A percentile compares a stretch with the other conserved stretches of the same genome.
phyloP scores from a whole-genome alignment of 2,888 invertebrate species.

The Scaptomyza cyrtandrae region DNA sequence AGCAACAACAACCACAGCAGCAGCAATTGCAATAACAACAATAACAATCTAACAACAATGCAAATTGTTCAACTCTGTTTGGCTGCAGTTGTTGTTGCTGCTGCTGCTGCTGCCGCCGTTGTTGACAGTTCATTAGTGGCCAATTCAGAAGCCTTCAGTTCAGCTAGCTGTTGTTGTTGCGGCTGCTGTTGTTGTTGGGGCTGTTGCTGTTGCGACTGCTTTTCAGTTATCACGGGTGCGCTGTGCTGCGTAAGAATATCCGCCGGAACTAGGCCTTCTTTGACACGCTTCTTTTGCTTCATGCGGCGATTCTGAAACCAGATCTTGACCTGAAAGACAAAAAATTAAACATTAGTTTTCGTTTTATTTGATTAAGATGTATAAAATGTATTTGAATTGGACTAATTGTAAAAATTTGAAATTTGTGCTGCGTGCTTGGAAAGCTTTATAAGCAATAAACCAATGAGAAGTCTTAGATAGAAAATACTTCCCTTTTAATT shows the following conservation, averaged over 20 bases:
- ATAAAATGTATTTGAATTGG: no score
- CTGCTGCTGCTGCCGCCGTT: slow-evolving; percentile 42
- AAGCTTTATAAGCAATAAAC: no score
- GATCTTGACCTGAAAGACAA: slow-evolving; percentile 89
- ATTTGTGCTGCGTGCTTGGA: no score
- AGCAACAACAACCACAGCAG: slow-evolving; percentile 33
- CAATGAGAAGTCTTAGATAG: no score
- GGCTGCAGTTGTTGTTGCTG: slow-evolving; percentile 32
- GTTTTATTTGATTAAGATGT: no score
- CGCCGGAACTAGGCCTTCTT: slow-evolving; percentile 92
- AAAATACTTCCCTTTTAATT: no score
- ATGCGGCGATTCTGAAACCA: slow-evolving; percentile 99
- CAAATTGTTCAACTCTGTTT: slow-evolving; percentile 67
- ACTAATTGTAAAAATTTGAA: no score
- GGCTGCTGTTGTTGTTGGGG: slow-evolving; percentile 46
- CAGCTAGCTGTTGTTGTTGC: slow-evolving; percentile 48
- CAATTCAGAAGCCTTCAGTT: slow-evolving; percentile 59
- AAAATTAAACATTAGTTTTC: background rate
- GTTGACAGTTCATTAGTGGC: slow-evolving; percentile 57
- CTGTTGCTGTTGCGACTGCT: slow-evolving; percentile 53
- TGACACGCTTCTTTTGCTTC: slow-evolving; percentile 99
- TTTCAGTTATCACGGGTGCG: slow-evolving; percentile 55
- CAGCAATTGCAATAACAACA: slow-evolving; percentile 30
- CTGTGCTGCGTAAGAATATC: slow-evolving; percentile 85
- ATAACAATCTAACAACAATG: slow-evolving; percentile 7